A percentile compares a stretch with the other conserved stretches of the same genome.
Evolutionary conservation across 1,140 invertebrate genomes (phyloP).

Genomic region (Leptinotarsa defecta): DNA sequence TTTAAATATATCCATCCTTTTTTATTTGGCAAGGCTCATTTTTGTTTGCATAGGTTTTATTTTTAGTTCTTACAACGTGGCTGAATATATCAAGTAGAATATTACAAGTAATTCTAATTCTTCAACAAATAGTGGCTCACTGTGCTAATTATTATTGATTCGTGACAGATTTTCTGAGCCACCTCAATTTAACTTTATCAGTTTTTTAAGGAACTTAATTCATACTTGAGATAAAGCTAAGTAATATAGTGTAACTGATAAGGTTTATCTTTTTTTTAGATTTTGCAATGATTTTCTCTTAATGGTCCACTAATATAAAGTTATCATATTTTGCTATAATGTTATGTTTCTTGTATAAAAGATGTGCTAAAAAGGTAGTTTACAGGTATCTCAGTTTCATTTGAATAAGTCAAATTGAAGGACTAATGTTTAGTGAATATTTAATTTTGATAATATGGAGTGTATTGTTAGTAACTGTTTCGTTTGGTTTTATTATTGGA

Average conservation of each 20-base stretch:
- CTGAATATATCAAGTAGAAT: not conserved
- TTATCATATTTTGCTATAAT: constrained; percentile 1
- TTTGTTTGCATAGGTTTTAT: constrained; percentile 27
- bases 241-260: not conserved
- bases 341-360: constrained; percentile 4
- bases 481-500: constrained; percentile 33
- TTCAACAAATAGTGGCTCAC: too few species aligned
- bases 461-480: constrained; percentile 23
- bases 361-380: not conserved
- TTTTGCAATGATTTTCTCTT: not conserved
- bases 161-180: not conserved
- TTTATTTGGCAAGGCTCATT: constrained; percentile 24
- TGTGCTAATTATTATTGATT: too few species aligned
- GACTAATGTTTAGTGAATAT: constrained; percentile 12
- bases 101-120: not conserved
- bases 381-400: not conserved
- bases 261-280: not conserved
- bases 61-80: constrained; percentile 28
- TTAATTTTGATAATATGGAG: constrained; percentile 27
- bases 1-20: constrained; percentile 12
- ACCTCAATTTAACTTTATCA: not conserved
- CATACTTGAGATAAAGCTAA: not conserved
- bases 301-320: not conserved
- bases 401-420: not conserved
- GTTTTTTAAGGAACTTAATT: not conserved